phyloP scores from a whole-genome alignment of 2,888 invertebrate genomes.

The Pyrrhia umbra region DNA sequence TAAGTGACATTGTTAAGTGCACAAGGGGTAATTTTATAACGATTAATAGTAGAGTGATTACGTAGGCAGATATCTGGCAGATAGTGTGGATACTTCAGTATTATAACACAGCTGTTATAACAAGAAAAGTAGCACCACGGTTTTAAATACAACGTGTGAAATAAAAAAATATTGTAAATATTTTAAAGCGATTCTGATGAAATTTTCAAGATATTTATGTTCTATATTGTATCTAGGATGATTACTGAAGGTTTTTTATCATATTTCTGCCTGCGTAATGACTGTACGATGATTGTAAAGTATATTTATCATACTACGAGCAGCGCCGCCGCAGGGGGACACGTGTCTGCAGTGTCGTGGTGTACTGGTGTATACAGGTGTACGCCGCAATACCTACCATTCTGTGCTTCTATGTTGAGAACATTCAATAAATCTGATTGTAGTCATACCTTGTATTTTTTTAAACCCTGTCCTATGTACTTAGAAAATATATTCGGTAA shows the following conservation, averaged over 20 bases:
- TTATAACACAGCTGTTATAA: slow-evolving; percentile 30
- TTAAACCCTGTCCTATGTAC: slow-evolving; percentile 1
- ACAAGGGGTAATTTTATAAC: slow-evolving; percentile 69
- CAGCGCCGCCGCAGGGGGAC: slow-evolving; percentile 25
- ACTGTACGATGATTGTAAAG: slow-evolving; percentile 30
- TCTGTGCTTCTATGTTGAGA: slow-evolving; percentile 83
- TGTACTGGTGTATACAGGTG: slow-evolving; percentile 20
- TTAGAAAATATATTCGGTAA: no score
- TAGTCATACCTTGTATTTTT: slow-evolving; percentile 67
- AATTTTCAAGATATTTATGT: slow-evolving; percentile 35
- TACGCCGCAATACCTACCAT: slow-evolving; percentile 63
- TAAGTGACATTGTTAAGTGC: slow-evolving; percentile 66
- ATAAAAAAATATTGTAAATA: slow-evolving; percentile 15
- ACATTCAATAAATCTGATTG: slow-evolving; percentile 84
- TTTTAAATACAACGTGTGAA: slow-evolving; percentile 1
- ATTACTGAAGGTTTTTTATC: not conserved
- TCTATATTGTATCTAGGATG: slow-evolving; percentile 15
- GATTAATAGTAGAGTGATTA: slow-evolving; percentile 35
- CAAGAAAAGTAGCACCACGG: slow-evolving; percentile 10
- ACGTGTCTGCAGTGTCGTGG: slow-evolving; percentile 21
- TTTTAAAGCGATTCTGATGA: not conserved
- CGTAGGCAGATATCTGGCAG: slow-evolving; percentile 31
- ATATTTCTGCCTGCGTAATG: slow-evolving; percentile 37
- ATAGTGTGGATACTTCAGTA: slow-evolving; percentile 4
- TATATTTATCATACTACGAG: slow-evolving; percentile 26